Evolutionary conservation across 2,113 vertebrate species (phyloP).

Genomic region (Psettodes erumei): DNA sequence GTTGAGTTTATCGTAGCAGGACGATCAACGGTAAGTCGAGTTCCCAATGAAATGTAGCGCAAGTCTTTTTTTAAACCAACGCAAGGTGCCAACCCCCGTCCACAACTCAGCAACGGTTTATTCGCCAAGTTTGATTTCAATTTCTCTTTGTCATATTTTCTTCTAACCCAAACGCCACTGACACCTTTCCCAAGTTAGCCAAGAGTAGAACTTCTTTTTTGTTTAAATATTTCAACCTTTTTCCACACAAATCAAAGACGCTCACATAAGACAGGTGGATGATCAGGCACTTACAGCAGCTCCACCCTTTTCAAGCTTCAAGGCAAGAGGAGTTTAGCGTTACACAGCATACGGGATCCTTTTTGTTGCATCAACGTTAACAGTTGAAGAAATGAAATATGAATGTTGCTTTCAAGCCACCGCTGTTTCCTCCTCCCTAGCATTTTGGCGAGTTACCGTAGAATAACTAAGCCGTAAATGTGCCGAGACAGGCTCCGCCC

Average conservation of each 20-base stretch:
- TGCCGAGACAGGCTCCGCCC: conserved; percentile 20
- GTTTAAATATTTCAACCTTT: neutral
- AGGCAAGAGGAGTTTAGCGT: neutral
- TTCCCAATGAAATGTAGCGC: no score
- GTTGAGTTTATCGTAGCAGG: neutral
- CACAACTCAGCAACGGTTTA: no score
- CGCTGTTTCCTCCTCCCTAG: neutral
- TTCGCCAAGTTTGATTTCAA: neutral
- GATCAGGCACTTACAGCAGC: neutral
- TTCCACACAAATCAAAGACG: neutral
- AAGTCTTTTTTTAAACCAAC: no score
- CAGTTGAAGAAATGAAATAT: neutral
- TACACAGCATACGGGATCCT: neutral
- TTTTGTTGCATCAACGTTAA: neutral
- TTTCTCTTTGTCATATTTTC: neutral
- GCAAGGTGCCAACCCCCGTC: no score
- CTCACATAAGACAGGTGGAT: neutral
- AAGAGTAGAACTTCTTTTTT: neutral
- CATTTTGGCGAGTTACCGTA: conserved; percentile 7
- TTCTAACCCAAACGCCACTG: no score
- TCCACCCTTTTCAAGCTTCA: neutral
- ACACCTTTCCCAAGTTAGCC: no score
- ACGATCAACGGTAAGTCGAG: no score
- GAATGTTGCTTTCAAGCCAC: neutral
- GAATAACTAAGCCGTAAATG: conserved; percentile 27